Evolutionary conservation across 1,140 invertebrate genomes (phyloP).

Genomic region (Macrocentrus cingulum): DNA sequence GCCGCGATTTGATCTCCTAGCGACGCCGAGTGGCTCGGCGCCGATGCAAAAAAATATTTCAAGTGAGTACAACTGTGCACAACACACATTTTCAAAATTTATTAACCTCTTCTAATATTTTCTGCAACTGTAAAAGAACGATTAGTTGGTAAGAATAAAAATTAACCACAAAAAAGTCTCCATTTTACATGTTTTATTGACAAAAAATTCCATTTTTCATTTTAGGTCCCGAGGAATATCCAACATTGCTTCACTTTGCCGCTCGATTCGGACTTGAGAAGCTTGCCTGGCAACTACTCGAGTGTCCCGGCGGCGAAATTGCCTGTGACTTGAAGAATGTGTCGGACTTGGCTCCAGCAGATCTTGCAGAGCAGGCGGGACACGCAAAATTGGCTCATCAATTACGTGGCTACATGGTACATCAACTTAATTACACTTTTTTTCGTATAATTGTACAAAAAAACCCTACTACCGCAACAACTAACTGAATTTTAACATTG

Average conservation of each 20-base stretch:
- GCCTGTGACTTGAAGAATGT: slow-evolving; percentile 78
- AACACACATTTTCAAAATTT: not conserved
- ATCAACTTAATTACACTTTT: not conserved
- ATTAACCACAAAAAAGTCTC: no score
- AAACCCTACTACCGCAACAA: not conserved
- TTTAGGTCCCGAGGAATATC: slow-evolving; percentile 77
- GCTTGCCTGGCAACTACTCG: slow-evolving; percentile 77
- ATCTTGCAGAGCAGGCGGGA: slow-evolving; percentile 74
- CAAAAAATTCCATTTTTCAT: slow-evolving; percentile 11
- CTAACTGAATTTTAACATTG: slow-evolving; percentile 19
- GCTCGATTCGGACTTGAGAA: slow-evolving; percentile 82
- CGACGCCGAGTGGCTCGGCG: slow-evolving; percentile 48
- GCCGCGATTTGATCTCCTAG: slow-evolving; percentile 75
- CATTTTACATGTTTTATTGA: no score
- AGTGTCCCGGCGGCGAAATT: slow-evolving; percentile 78
- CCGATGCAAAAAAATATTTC: slow-evolving; percentile 46
- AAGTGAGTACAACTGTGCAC: slow-evolving; percentile 44
- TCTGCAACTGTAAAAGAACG: not conserved
- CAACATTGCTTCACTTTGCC: slow-evolving; percentile 85
- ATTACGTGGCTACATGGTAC: slow-evolving; percentile 75
- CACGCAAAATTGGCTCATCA: slow-evolving; percentile 71
- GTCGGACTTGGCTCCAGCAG: slow-evolving; percentile 76
- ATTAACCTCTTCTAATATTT: slow-evolving; percentile 3
- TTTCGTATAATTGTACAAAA: not conserved
- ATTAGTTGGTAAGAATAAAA: slow-evolving; percentile 19